A percentile compares a stretch with the other conserved stretches of the same genome.
Evolutionary conservation across 2,797 vertebrate genomes (phyloP).

Genomic region (Neosalanx taihuensis): DNA sequence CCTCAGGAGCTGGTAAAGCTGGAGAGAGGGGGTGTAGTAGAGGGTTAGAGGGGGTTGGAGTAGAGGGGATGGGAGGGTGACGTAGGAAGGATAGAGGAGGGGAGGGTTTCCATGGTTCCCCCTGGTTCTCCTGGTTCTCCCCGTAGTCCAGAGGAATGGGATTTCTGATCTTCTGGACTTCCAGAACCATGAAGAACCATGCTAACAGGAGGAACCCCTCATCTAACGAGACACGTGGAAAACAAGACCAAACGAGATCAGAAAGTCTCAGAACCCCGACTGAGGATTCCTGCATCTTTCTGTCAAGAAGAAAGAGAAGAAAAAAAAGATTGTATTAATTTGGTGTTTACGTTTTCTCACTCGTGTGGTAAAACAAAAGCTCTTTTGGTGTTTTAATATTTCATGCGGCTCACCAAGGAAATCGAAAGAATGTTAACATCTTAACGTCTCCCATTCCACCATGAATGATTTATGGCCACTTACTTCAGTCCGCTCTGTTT

Average conservation of each 20-base stretch:
- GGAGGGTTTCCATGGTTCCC: background rate
- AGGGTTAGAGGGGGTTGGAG: too few relatives aligned
- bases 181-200: too few relatives aligned
- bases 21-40: conserved; percentile 4
- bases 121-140: background rate
- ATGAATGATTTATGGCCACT: conserved; percentile 41
- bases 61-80: too few relatives aligned
- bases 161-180: too few relatives aligned
- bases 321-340: conserved; percentile 53
- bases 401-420: conserved; percentile 60
- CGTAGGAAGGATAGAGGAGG: conserved; percentile 1
- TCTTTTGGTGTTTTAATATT: conserved; percentile 67
- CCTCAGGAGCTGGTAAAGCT: conserved; percentile 43
- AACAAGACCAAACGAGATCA: conserved; percentile 20
- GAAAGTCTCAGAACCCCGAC: conserved; percentile 21
- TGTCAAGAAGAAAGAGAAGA: conserved; percentile 7
- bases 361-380: conserved; percentile 68
- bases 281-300: conserved; percentile 19
- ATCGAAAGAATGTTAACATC: conserved; percentile 69
- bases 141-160: conserved; percentile 10
- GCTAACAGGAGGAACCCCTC: too few relatives aligned
- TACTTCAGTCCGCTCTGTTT: too few relatives aligned
- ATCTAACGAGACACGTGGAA: background rate
- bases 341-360: conserved; percentile 57
- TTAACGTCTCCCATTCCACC: conserved; percentile 70